Base-by-base conservation (phyloP, 2,113 vertebrate genomes). In the Carassius gibelio region DNA sequence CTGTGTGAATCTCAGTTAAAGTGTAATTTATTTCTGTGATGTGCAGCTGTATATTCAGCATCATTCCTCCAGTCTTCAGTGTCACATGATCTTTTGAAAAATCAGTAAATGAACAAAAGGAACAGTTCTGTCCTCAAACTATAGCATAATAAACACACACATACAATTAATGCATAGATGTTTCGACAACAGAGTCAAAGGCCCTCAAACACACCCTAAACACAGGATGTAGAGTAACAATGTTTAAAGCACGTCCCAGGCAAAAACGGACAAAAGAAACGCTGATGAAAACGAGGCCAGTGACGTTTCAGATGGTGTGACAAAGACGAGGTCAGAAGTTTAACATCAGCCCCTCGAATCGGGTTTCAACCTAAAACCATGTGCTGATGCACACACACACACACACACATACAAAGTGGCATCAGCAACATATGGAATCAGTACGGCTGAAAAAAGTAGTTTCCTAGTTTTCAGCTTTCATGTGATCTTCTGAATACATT, bases 181-280 rank as follows among this genome's bases (percentile, higher is more conserved):
- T 36, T 30, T 82, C 15, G 55, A 26, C 57, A 36, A 45, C 50
- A 52, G 4, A 48, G 38, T 66, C 82, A 81, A 8, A 82, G 57
- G 30, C 75, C 48, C 45, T 17, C 3, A 15, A 75, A 84, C 82
- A 84, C 85, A 84, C 62, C 82, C 77, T 13, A 57, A 42, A 86
- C 82, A 72, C 50, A 81, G 85, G 81, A 88, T 76, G 76, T 62
- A 68, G n/a, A 17, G 50, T 23, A 64, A 85, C 83, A 82, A 17
- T 85, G 79, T 82, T 79, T 8, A 62, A 19, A 36, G 45, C 34
- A 14, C 3, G 7, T 64, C 52, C 26, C 76, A 0, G 11, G 23
- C 15, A 0, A 42, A 30, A 15, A 72, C 26, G 7, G n/a, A 84
- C 74, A 82, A 59, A 88, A 78, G 62, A 85, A 79, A 64, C 4